Evolutionary conservation across 2,888 invertebrate genomes (phyloP).

Genomic region (Cosmopolites sordidus): DNA sequence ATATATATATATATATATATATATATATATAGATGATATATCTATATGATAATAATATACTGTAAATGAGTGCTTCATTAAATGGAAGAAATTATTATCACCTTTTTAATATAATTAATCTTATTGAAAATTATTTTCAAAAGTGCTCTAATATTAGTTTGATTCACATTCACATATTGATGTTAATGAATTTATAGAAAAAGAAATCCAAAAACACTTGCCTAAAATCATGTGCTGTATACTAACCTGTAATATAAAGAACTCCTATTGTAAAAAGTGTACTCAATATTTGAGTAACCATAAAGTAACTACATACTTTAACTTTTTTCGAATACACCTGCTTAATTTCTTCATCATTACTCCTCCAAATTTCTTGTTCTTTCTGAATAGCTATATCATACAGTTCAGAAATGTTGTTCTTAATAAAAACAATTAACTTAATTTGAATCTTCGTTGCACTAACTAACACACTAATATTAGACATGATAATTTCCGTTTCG

Average conservation of each 20-base stretch:
- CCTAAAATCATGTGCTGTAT: no score
- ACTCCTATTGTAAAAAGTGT: background rate
- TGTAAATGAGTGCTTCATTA: no score
- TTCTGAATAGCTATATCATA: constrained; percentile 3
- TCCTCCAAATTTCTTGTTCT: constrained; percentile 10
- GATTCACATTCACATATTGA: no score
- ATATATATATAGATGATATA: no score
- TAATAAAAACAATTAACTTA: background rate
- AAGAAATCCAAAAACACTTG: no score
- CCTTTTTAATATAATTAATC: no score
- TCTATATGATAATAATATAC: no score
- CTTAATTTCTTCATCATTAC: constrained; percentile 4
- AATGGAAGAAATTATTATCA: no score
- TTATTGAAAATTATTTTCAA: no score
- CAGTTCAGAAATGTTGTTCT: constrained; percentile 4
- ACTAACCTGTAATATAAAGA: background rate
- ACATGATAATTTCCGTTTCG: background rate
- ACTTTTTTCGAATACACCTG: constrained; percentile 1
- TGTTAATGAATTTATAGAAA: no score
- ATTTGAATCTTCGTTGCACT: constrained; percentile 1
- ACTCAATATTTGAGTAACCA: background rate
- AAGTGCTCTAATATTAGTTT: no score
- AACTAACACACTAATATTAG: background rate
- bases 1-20: no score
- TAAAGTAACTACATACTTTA: background rate